Evolutionary conservation across 2,797 vertebrate genomes (phyloP).

Genomic region (Neomorphus geoffroyi): DNA sequence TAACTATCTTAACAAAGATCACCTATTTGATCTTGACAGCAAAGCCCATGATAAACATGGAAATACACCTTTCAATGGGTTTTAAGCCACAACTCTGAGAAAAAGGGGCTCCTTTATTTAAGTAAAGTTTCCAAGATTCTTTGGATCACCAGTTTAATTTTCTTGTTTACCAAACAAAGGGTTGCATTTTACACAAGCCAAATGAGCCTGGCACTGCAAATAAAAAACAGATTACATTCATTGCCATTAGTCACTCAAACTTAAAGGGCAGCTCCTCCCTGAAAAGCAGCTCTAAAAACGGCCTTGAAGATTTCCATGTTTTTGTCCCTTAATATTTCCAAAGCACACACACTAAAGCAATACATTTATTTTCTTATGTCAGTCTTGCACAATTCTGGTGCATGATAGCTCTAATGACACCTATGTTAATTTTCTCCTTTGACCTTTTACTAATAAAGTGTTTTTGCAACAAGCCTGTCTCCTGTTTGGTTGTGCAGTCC

Average conservation of each 20-base stretch:
- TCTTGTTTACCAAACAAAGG: conserved; percentile 75
- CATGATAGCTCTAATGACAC: neutral
- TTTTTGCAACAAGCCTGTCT: neutral
- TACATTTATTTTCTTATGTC: neutral
- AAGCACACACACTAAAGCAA: neutral
- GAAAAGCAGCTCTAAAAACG: conserved; percentile 27
- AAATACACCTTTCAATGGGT: conserved; percentile 28
- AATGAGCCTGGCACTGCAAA: conserved; percentile 71
- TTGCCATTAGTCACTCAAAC: conserved; percentile 64
- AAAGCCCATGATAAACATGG: conserved; percentile 44
- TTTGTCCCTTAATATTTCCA: conserved; percentile 7
- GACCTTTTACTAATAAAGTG: neutral
- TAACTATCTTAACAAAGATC: neutral
- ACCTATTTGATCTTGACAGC: neutral
- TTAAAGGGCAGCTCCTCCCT: conserved; percentile 69
- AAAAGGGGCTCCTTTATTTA: conserved; percentile 58
- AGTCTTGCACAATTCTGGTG: neutral
- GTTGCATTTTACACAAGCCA: conserved; percentile 70
- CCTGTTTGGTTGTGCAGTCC: neutral
- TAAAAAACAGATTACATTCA: conserved; percentile 70
- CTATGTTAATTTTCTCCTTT: neutral
- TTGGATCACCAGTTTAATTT: conserved; percentile 70
- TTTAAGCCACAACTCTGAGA: neutral
- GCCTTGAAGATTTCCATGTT: conserved; percentile 16
- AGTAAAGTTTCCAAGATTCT: conserved; percentile 66